Evolutionary conservation across 2,113 vertebrate genomes (phyloP).

Genomic region (Bettongia penicillata): DNA sequence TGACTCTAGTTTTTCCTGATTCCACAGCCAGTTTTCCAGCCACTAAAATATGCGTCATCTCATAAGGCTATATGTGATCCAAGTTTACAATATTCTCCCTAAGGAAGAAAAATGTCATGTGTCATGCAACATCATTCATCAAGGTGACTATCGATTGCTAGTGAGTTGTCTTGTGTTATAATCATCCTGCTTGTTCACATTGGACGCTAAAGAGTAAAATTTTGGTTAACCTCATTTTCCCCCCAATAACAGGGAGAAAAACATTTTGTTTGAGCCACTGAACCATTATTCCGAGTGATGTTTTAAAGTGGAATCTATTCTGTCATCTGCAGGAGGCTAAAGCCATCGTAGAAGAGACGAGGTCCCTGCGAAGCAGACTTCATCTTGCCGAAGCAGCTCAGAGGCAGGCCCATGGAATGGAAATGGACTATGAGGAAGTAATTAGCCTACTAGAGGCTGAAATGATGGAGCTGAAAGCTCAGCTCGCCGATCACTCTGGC

Average conservation of each 20-base stretch:
- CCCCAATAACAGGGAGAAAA: not conserved
- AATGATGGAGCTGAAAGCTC: constrained; percentile 93
- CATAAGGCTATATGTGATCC: not conserved
- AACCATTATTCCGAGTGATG: not conserved
- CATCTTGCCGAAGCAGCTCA: constrained; percentile 93
- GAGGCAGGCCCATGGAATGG: constrained; percentile 91
- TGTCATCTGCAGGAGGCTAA: constrained; percentile 87
- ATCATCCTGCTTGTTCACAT: constrained; percentile 2
- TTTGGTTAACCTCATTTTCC: not conserved
- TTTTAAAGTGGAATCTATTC: constrained; percentile 17
- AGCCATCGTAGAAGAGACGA: constrained; percentile 88
- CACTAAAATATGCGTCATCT: not conserved
- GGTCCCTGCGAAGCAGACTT: constrained; percentile 86
- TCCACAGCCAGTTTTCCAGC: not conserved
- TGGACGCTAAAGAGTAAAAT: not conserved
- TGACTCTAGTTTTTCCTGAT: not conserved
- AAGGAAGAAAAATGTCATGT: not conserved
- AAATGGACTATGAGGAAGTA: constrained; percentile 98
- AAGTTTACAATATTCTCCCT: not conserved
- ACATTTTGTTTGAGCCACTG: not conserved
- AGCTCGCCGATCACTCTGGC: constrained; percentile 85
- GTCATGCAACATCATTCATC: not conserved
- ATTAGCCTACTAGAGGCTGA: constrained; percentile 94
- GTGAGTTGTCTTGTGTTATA: not conserved
- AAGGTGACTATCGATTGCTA: not conserved